A percentile compares a stretch with the other conserved stretches of the same genome.
phyloP scores from a whole-genome alignment of 2,113 vertebrate species.

The Nansenia antarctica region DNA sequence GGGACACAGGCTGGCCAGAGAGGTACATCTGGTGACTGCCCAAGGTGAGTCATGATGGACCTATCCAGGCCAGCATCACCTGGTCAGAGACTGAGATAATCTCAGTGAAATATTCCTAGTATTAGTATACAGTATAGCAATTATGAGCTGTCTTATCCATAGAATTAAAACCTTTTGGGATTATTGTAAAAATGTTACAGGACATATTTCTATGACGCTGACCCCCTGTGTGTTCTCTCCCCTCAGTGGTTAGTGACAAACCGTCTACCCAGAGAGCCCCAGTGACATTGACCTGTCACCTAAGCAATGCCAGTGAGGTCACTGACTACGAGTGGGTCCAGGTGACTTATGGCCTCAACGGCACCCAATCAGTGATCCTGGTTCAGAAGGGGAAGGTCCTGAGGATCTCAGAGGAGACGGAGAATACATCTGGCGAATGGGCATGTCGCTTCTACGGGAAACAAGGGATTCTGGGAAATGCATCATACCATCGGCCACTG shows the following conservation, averaged over 20 bases:
- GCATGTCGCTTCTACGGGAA: slow-evolving; percentile 61
- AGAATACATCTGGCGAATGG: slow-evolving; percentile 49
- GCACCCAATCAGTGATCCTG: slow-evolving; percentile 26
- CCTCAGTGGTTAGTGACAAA: slow-evolving; percentile 53
- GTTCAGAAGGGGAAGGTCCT: slow-evolving; percentile 45
- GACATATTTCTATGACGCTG: neutral
- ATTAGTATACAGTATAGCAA: too few species aligned
- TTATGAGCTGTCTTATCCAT: too few species aligned
- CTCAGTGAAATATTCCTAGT: too few species aligned
- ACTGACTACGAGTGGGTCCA: slow-evolving; percentile 66
- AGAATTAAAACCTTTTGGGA: too few species aligned
- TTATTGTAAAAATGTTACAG: too few species aligned
- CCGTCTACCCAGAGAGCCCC: slow-evolving; percentile 14
- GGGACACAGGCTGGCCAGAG: slow-evolving; percentile 36
- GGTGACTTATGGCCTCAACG: slow-evolving; percentile 44
- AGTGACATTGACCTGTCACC: slow-evolving; percentile 61
- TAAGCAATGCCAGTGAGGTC: slow-evolving; percentile 55
- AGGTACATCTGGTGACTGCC: slow-evolving; percentile 63
- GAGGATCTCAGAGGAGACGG: slow-evolving; percentile 18
- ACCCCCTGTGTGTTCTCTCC: slow-evolving; percentile 7
- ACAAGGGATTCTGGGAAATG: slow-evolving; percentile 64
- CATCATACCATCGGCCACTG: slow-evolving; percentile 42
- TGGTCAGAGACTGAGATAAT: too few species aligned
- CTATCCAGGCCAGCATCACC: neutral
- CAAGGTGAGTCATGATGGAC: slow-evolving; percentile 51